These are phyloP conservation scores for Peromyscus melanophrys DNA, from an alignment of 2,797 vertebrate species.

Conservation along the genomic window DNA sequence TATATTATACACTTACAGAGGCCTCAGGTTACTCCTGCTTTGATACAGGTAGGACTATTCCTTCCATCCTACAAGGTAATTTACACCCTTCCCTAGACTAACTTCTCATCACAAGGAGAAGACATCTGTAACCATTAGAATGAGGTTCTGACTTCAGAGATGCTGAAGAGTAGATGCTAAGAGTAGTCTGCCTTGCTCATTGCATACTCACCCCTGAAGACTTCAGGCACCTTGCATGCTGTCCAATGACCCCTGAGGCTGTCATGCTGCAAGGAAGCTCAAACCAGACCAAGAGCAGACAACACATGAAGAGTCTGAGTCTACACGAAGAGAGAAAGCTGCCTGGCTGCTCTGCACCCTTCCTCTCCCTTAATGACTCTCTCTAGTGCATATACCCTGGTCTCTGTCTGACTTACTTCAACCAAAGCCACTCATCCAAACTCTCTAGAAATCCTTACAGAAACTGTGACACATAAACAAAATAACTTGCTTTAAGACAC, in stretches of 20 bases:
- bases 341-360: background rate
- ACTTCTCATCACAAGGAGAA: slow-evolving; percentile 23
- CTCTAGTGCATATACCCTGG: background rate
- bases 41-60: slow-evolving; percentile 42
- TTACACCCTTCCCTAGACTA: slow-evolving; percentile 41
- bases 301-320: slow-evolving; percentile 55
- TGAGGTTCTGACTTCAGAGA: background rate
- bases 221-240: slow-evolving; percentile 50
- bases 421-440: background rate
- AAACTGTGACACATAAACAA: slow-evolving; percentile 33
- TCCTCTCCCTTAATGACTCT: background rate
- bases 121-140: slow-evolving; percentile 15
- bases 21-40: slow-evolving; percentile 37
- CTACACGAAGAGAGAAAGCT: slow-evolving; percentile 31
- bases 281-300: slow-evolving; percentile 60
- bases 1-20: slow-evolving; percentile 3
- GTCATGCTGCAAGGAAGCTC: slow-evolving; percentile 63
- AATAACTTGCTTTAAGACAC: slow-evolving; percentile 39
- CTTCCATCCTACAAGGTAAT: slow-evolving; percentile 25
- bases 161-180: no score
- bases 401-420: background rate
- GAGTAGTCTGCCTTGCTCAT: slow-evolving; percentile 57
- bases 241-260: slow-evolving; percentile 59
- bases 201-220: slow-evolving; percentile 70
- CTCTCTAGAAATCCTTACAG: slow-evolving; percentile 52